A percentile compares a stretch with the other conserved stretches of the same genome.
Evolutionary conservation across 2,797 vertebrate genomes (phyloP).

Genomic region (Falco novaeseelandiae): DNA sequence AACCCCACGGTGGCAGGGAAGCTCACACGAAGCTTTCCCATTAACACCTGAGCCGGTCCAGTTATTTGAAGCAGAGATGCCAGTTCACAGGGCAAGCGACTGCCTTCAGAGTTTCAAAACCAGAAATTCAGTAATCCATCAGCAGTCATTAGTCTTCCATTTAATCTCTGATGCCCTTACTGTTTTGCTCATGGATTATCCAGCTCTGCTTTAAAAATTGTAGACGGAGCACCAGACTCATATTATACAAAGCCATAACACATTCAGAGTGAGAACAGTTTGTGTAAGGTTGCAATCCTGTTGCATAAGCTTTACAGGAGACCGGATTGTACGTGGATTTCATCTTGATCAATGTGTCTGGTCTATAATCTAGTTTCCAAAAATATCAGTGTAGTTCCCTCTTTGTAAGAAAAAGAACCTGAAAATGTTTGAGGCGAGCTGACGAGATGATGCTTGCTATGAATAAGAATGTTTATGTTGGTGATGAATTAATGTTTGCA

Average conservation of each 20-base stretch:
- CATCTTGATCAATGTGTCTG: not conserved
- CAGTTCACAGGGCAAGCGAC: not conserved
- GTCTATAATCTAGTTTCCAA: not conserved
- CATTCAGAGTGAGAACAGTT: not conserved
- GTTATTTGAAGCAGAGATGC: not conserved
- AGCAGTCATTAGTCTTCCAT: not conserved
- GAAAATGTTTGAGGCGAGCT: not conserved
- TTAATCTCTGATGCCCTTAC: not conserved
- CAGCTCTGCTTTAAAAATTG: not conserved
- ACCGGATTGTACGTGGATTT: not conserved
- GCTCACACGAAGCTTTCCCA: not conserved
- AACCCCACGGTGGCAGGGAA: not conserved
- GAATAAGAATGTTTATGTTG: not conserved
- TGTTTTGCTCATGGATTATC: not conserved
- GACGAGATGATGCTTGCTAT: not conserved
- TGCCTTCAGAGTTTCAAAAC: not conserved
- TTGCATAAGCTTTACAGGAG: not conserved
- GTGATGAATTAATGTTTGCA: not conserved
- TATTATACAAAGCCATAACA: not conserved
- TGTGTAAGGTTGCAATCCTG: not conserved
- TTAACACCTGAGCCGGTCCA: not conserved
- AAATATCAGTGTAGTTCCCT: not conserved
- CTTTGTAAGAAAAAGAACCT: not conserved
- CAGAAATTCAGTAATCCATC: not conserved
- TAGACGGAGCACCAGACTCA: not conserved